Evolutionary conservation across 2,888 invertebrate species (phyloP).

Genomic region (Parnassius orleans): DNA sequence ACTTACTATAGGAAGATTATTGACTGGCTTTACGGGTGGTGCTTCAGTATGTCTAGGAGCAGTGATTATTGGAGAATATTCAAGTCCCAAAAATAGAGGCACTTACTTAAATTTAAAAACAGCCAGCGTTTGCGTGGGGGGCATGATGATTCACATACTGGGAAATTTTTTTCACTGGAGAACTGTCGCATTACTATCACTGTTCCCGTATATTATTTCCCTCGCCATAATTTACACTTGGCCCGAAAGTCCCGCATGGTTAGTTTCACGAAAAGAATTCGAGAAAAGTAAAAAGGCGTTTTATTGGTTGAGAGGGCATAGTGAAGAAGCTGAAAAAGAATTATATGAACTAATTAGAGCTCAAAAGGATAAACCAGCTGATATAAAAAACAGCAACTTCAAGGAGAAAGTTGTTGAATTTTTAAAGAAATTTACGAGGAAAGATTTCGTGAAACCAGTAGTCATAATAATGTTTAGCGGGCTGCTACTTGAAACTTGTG

Average conservation of each 20-base stretch:
- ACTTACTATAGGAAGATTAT: conserved; percentile 45
- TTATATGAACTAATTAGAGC: conserved; percentile 45
- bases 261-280: conserved; percentile 70
- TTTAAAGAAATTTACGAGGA: conserved; percentile 46
- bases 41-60: conserved; percentile 47
- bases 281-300: conserved; percentile 73
- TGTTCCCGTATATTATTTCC: conserved; percentile 43
- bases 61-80: conserved; percentile 57
- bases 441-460: conserved; percentile 53
- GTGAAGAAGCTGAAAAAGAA: conserved; percentile 37
- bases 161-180: conserved; percentile 47
- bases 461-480: conserved; percentile 43
- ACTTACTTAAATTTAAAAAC: conserved; percentile 57
- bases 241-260: conserved; percentile 83
- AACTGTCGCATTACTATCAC: conserved; percentile 42
- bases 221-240: conserved; percentile 58
- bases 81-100: conserved; percentile 53
- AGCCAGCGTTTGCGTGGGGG: conserved; percentile 47
- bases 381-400: conserved; percentile 25
- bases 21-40: conserved; percentile 47
- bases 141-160: conserved; percentile 44
- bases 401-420: conserved; percentile 32
- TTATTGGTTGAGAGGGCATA: conserved; percentile 70
- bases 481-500: conserved; percentile 49
- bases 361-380: conserved; percentile 41